phyloP scores from a whole-genome alignment of 64 coral and sea anemone species.

The Stylophora pistillata region DNA sequence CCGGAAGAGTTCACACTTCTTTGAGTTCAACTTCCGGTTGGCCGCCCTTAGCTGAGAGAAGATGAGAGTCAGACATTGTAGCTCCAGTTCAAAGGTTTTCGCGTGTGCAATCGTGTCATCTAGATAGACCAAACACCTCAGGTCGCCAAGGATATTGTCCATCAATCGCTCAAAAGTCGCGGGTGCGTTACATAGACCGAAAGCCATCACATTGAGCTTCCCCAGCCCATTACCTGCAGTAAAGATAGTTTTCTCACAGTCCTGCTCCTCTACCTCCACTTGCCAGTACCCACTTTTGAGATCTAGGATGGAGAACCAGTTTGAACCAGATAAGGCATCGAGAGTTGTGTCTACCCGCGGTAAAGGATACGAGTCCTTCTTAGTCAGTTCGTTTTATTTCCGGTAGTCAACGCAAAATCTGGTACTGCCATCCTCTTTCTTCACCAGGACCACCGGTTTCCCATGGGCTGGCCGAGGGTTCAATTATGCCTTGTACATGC shows the following conservation, averaged over 20 bases:
- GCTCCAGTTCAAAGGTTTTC: neutral
- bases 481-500: too few relatives aligned
- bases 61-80: neutral
- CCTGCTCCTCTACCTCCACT: constrained; percentile 33
- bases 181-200: constrained; percentile 51
- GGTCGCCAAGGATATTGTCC: neutral
- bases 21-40: constrained; percentile 13
- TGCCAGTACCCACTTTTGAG: constrained; percentile 46
- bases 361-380: constrained; percentile 43
- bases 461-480: too few relatives aligned
- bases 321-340: constrained; percentile 25
- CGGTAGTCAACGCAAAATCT: too few relatives aligned
- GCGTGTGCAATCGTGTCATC: constrained; percentile 36
- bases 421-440: too few relatives aligned
- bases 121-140: constrained; percentile 34
- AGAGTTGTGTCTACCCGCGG: neutral
- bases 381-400: too few relatives aligned
- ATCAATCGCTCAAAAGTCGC: constrained; percentile 35
- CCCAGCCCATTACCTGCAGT: constrained; percentile 3
- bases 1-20: constrained; percentile 19
- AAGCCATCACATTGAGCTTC: constrained; percentile 33
- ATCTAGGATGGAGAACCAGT: constrained; percentile 31
- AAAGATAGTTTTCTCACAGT: constrained; percentile 40
- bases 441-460: too few relatives aligned
- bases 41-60: constrained; percentile 8